Evolutionary conservation across 1,140 invertebrate genomes (phyloP).

Genomic region (Apis cerana): DNA sequence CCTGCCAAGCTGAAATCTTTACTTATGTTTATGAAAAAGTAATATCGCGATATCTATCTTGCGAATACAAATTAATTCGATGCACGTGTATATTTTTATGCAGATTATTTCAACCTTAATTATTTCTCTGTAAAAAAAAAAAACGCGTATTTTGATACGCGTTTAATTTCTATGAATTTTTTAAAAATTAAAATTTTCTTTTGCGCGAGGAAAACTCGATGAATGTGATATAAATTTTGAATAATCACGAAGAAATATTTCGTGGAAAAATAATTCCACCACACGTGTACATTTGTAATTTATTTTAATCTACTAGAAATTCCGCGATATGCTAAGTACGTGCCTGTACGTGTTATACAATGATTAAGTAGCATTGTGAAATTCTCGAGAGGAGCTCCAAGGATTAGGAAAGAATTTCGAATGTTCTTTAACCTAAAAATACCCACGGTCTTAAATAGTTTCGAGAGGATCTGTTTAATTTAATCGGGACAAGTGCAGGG

Average conservation of each 20-base stretch:
- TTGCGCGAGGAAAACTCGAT: background rate
- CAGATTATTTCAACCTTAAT: background rate
- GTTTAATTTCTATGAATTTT: no score
- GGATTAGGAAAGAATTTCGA: background rate
- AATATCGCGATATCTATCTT: background rate
- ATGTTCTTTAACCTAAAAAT: background rate
- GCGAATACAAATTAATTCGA: background rate
- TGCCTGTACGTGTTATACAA: no score
- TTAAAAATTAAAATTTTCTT: background rate
- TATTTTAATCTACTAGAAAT: background rate
- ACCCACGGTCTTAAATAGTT: background rate
- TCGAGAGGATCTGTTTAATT: conserved; percentile 4
- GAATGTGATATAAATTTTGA: background rate
- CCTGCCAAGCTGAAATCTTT: background rate
- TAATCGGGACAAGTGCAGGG: background rate
- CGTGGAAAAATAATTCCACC: background rate
- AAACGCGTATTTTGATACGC: no score
- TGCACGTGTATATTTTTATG: background rate
- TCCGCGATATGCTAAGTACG: background rate
- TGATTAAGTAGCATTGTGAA: background rate
- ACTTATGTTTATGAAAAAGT: conserved; percentile 12
- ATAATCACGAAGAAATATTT: background rate
- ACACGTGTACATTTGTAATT: background rate
- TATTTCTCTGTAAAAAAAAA: no score
- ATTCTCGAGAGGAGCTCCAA: background rate